These are phyloP conservation scores for Andrena trimmerana DNA, from an alignment of 2,888 invertebrate genomes.

Conservation along the genomic window DNA sequence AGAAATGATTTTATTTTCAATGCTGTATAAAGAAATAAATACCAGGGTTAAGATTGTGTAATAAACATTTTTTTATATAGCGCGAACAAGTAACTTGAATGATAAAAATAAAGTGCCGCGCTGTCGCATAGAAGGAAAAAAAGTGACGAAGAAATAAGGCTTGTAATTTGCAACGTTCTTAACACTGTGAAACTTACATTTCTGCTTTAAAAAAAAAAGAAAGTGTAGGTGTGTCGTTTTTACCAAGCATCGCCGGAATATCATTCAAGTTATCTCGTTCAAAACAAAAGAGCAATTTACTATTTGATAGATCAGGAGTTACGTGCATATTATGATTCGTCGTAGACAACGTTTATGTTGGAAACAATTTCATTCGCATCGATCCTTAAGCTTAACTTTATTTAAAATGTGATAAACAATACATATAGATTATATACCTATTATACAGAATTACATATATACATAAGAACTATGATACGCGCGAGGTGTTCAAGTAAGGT, in stretches of 20 bases:
- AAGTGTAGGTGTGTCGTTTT: slow-evolving; percentile 27
- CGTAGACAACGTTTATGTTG: slow-evolving; percentile 46
- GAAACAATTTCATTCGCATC: slow-evolving; percentile 50
- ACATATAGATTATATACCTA: slow-evolving; percentile 62
- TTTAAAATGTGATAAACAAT: slow-evolving; percentile 81
- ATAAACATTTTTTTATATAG: slow-evolving; percentile 50
- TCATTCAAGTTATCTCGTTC: slow-evolving; percentile 19
- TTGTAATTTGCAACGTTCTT: not conserved
- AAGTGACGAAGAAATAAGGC: not conserved
- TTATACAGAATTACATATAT: slow-evolving; percentile 61
- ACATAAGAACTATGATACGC: slow-evolving; percentile 43
- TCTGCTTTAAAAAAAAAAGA: slow-evolving; percentile 8
- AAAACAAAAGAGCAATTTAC: slow-evolving; percentile 4
- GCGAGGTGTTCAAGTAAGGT: slow-evolving; percentile 58
- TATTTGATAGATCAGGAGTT: slow-evolving; percentile 42
- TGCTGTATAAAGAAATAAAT: slow-evolving; percentile 61
- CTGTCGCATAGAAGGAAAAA: slow-evolving; percentile 24
- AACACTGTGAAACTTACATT: slow-evolving; percentile 3
- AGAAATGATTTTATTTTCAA: slow-evolving; percentile 55
- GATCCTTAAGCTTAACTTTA: slow-evolving; percentile 73
- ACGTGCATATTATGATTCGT: slow-evolving; percentile 44
- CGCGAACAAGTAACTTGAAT: slow-evolving; percentile 2
- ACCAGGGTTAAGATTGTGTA: slow-evolving; percentile 50
- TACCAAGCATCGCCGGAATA: not conserved
- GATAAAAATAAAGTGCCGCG: slow-evolving; percentile 15